Evolutionary conservation across 2,888 invertebrate genomes (phyloP).

Genomic region (Sarcophaga carnaria): DNA sequence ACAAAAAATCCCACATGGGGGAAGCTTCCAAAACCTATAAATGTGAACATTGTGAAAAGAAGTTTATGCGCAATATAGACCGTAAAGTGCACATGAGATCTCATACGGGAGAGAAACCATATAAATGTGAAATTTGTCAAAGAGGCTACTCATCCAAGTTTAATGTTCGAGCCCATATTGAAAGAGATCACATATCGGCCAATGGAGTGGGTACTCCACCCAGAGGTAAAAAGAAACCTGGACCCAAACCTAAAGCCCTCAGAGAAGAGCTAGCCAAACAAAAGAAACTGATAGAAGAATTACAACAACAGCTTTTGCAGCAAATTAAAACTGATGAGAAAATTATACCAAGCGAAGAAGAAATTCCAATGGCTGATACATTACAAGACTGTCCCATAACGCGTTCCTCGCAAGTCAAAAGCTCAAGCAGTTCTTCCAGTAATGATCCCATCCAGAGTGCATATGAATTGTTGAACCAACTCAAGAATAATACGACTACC

Average conservation of each 20-base stretch:
- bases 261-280: slow-evolving; percentile 74
- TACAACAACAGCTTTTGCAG: slow-evolving; percentile 68
- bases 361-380: slow-evolving; percentile 7
- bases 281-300: slow-evolving; percentile 73
- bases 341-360: slow-evolving; percentile 44
- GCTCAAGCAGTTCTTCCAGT: not conserved
- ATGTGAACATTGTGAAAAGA: slow-evolving; percentile 79
- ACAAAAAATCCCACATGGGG: slow-evolving; percentile 77
- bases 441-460: slow-evolving; percentile 56
- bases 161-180: slow-evolving; percentile 77
- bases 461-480: slow-evolving; percentile 51
- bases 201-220: slow-evolving; percentile 28
- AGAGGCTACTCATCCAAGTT: slow-evolving; percentile 79
- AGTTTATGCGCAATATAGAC: slow-evolving; percentile 79
- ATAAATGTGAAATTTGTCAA: slow-evolving; percentile 76
- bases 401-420: not conserved
- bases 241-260: slow-evolving; percentile 72
- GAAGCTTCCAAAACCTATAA: slow-evolving; percentile 76
- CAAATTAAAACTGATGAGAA: slow-evolving; percentile 66
- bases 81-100: slow-evolving; percentile 79
- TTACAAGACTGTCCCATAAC: slow-evolving; percentile 28
- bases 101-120: slow-evolving; percentile 80
- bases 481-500: slow-evolving; percentile 40
- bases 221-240: slow-evolving; percentile 67
- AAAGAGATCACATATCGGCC: slow-evolving; percentile 75